A percentile compares a stretch with the other conserved stretches of the same genome.
These are phyloP conservation scores for Actinernus sp. DNA, from an alignment of 92 coral and sea anemone species.

Conservation along the genomic window DNA sequence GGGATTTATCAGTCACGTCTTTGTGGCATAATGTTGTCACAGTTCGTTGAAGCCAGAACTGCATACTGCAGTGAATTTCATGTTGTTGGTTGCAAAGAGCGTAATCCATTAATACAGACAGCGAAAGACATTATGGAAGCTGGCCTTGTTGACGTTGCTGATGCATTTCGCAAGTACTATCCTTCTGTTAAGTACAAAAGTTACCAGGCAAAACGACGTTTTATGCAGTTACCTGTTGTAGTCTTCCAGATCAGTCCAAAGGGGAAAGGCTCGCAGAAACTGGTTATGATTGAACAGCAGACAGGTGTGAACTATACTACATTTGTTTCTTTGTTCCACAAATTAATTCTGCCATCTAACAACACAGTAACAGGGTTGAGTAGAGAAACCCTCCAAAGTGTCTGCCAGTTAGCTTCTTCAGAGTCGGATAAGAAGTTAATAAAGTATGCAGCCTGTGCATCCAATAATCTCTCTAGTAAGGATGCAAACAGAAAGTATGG, in stretches of 20 bases:
- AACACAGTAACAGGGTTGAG: constrained; percentile 1
- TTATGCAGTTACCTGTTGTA: constrained; percentile 63
- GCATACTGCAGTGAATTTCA: constrained; percentile 16
- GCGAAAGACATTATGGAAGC: constrained; percentile 10
- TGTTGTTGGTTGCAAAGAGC: constrained; percentile 13
- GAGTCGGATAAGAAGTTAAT: constrained; percentile 48
- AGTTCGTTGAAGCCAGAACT: constrained; percentile 11
- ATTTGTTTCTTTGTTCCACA: constrained; percentile 34
- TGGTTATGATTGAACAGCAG: constrained; percentile 31
- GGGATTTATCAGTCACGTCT: constrained; percentile 24
- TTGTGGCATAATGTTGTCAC: constrained; percentile 5
- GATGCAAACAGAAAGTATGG: constrained; percentile 19
- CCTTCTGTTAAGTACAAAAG: constrained; percentile 7
- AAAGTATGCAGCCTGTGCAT: constrained; percentile 54
- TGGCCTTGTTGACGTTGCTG: constrained; percentile 11
- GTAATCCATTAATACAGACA: constrained; percentile 5
- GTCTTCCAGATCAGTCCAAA: constrained; percentile 19
- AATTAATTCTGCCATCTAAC: constrained; percentile 14
- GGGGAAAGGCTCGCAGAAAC: constrained; percentile 47
- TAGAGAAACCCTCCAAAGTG: constrained; percentile 38
- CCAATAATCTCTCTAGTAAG: constrained; percentile 28
- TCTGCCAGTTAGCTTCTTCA: constrained; percentile 48
- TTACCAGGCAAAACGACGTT: constrained; percentile 29
- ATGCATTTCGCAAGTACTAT: constrained; percentile 27
- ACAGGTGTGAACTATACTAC: constrained; percentile 39